Conservation (phyloP, 1,140 invertebrate genomes). For the Drosophila oshimai region DNA sequence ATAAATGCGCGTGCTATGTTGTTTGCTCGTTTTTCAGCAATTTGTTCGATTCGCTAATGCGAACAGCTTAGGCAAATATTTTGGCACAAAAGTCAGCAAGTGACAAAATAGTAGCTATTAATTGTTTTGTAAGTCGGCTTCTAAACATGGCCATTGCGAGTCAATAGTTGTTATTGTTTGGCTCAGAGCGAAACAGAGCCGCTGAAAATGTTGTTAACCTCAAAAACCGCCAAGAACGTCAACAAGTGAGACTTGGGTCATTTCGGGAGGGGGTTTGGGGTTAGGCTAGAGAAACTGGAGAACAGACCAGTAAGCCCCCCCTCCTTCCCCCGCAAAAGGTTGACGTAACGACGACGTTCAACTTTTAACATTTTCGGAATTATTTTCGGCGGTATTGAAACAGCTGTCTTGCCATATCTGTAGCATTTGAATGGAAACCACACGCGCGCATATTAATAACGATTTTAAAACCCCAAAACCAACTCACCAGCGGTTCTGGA, state of each 20-base stretch:
- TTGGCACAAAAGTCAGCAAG: conserved; percentile 63
- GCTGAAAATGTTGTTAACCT: conserved; percentile 75
- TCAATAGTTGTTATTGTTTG: conserved; percentile 46
- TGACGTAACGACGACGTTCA: conserved; percentile 35
- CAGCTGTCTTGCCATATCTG: conserved; percentile 48
- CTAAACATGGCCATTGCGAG: conserved; percentile 71
- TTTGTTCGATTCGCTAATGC: conserved; percentile 66
- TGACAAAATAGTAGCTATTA: conserved; percentile 75
- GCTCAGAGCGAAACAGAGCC: conserved; percentile 49
- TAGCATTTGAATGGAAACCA: conserved; percentile 18
- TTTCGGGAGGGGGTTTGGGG: neutral
- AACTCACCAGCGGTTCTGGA: conserved; percentile 26
- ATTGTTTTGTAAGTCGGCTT: conserved; percentile 61
- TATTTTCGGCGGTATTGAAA: conserved; percentile 38
- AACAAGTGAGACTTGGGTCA: conserved; percentile 54
- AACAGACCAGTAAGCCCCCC: neutral
- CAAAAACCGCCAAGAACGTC: conserved; percentile 80
- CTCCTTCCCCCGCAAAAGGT: conserved; percentile 11
- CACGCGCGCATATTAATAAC: conserved; percentile 32
- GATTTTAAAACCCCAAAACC: neutral
- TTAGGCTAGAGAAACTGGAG: conserved; percentile 13
- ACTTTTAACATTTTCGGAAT: conserved; percentile 9
- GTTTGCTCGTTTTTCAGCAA: conserved; percentile 34
- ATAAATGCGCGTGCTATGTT: conserved; percentile 34
- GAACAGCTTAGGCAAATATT: conserved; percentile 70